Evolutionary conservation across 1,140 invertebrate species (phyloP).

Genomic region (Cydia amplana): DNA sequence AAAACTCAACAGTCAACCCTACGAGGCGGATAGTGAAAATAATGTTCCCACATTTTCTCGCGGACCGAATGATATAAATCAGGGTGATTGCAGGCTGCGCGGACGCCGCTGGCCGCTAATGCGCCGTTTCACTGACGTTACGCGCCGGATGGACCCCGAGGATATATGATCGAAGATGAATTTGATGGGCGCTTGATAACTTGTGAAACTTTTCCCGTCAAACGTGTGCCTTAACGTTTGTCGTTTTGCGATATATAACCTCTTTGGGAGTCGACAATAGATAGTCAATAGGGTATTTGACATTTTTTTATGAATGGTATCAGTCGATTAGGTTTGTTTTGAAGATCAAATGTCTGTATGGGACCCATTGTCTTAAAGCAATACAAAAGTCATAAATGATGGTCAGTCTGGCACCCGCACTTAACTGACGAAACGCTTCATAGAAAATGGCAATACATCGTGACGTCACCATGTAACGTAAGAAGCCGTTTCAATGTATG

Average conservation of each 20-base stretch:
- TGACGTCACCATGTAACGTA: too few relatives aligned
- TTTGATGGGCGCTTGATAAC: background rate
- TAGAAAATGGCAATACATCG: too few relatives aligned
- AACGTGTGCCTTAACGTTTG: background rate
- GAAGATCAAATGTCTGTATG: too few relatives aligned
- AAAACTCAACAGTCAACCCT: slow-evolving; percentile 8
- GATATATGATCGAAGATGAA: slow-evolving; percentile 26
- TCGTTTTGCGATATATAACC: background rate
- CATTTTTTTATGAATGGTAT: too few relatives aligned
- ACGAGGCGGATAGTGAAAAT: slow-evolving; percentile 66
- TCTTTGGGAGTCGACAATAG: background rate
- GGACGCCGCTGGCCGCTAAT: slow-evolving; percentile 65
- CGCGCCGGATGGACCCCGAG: slow-evolving; percentile 49
- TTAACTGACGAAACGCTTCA: too few relatives aligned
- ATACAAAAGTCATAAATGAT: too few relatives aligned
- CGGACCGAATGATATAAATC: slow-evolving; percentile 72
- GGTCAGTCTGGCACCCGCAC: too few relatives aligned
- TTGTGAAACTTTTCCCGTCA: slow-evolving; percentile 19
- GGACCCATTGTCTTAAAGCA: too few relatives aligned
- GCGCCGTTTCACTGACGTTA: slow-evolving; percentile 72
- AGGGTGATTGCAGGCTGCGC: slow-evolving; percentile 66
- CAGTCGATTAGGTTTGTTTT: too few relatives aligned
- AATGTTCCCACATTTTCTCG: slow-evolving; percentile 76
- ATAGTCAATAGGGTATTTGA: too few relatives aligned
- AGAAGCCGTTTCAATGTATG: too few relatives aligned